phyloP scores from a whole-genome alignment of 2,888 invertebrate species.

The Platycnemis pennipes region DNA sequence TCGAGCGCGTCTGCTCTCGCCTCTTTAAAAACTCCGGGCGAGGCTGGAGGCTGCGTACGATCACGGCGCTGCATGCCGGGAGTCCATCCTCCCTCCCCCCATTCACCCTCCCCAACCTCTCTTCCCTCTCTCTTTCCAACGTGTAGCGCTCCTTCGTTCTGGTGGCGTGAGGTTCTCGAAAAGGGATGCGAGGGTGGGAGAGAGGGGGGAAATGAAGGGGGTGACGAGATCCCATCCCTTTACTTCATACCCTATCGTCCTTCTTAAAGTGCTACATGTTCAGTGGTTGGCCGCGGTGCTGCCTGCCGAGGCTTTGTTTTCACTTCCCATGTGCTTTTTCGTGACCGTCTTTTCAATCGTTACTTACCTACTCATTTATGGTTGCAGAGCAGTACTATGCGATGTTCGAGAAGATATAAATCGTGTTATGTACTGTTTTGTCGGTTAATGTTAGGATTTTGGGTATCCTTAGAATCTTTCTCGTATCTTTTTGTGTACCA shows the following conservation, averaged over 20 bases:
- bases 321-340: neutral
- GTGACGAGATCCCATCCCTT: neutral
- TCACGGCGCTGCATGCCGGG: neutral
- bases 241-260: neutral
- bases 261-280: neutral
- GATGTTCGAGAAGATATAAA: too few species aligned
- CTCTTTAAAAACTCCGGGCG: neutral
- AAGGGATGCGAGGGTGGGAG: neutral
- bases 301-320: neutral
- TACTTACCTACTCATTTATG: too few species aligned
- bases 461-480: too few species aligned
- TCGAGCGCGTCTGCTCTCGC: slow-evolving; percentile 48
- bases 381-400: too few species aligned
- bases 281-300: neutral
- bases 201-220: neutral
- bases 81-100: neutral
- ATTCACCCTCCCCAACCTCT: neutral
- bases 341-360: too few species aligned
- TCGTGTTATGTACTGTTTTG: too few species aligned
- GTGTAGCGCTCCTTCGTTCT: neutral
- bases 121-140: neutral
- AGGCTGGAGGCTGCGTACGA: neutral
- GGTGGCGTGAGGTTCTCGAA: neutral
- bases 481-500: too few species aligned
- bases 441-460: too few species aligned